Base-by-base conservation (phyloP, 2,797 vertebrate genomes). In the Helicolenus hilgendorfi region DNA sequence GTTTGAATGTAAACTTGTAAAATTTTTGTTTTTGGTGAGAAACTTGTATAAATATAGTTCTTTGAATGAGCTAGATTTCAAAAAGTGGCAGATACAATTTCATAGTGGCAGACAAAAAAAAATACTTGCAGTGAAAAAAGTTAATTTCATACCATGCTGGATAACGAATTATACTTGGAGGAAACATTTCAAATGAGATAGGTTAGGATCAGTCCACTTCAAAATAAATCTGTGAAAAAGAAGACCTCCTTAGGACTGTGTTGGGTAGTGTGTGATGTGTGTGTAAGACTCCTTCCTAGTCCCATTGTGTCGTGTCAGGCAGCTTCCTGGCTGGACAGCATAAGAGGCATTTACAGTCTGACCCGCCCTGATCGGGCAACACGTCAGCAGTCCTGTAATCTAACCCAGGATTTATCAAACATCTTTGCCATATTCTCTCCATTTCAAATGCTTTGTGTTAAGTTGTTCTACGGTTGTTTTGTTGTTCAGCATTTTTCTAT, bases 401-500 rank as follows among this genome's bases (percentile, higher is more conserved):
- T 55, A 58, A 22, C 59, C 29, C 41, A 15, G 27, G 55, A 10
- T 56, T 77, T 38, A 81, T 75, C 29, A 36, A 74, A 77, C 33
- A 75, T 36, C 35, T 76, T 20, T 18, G 18, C 24, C 35, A 62
- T 24, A 11, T 49, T 41, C 67, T 38, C 41, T n/a, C 24, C 11
- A 63, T 31, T 62, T 14, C 31, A 62, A 29, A 76, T 11, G n/a
- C 60, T 71, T 59, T 62, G 27, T 33, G 53, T 29, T 5, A 75
- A 64, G 22, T 53, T 73, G 41, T 41, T 63, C 38, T 11, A 2
- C 8, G n/a, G 53, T 62, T 45, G 55, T 79, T 78, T 89, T 55
- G 49, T 41, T 62, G 63, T 83, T 69, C 85, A 36, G 62, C 14
- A 69, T 86, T 91, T 94, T 84, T 65, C 70, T 29, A 60, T 60